These are phyloP conservation scores for Flexamia atlantica DNA, from an alignment of 2,888 invertebrate genomes.

Conservation along the genomic window DNA sequence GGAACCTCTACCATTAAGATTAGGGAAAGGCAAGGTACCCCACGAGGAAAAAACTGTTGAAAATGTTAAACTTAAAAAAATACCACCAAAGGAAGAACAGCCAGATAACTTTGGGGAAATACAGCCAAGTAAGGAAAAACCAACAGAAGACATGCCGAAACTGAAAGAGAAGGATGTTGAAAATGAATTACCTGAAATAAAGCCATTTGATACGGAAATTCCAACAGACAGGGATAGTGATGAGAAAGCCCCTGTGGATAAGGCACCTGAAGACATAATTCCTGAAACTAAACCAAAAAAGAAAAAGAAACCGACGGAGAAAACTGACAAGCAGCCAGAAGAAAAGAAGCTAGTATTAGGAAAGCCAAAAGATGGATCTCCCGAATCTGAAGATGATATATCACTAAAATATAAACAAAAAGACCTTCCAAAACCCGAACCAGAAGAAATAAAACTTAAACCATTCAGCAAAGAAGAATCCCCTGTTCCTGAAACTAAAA, in stretches of 20 bases:
- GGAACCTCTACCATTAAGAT: slow-evolving; percentile 58
- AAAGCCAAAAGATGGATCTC: slow-evolving; percentile 69
- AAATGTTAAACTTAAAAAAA: slow-evolving; percentile 77
- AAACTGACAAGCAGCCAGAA: slow-evolving; percentile 66
- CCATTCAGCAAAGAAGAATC: slow-evolving; percentile 72
- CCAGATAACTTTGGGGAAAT: slow-evolving; percentile 71
- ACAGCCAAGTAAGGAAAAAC: slow-evolving; percentile 63
- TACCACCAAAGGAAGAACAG: slow-evolving; percentile 74
- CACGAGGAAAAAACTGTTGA: slow-evolving; percentile 74
- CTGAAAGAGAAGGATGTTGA: slow-evolving; percentile 67
- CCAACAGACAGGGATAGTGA: slow-evolving; percentile 64
- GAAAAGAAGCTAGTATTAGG: slow-evolving; percentile 68
- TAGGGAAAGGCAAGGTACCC: slow-evolving; percentile 68
- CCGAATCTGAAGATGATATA: slow-evolving; percentile 72
- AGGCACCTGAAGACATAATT: slow-evolving; percentile 67
- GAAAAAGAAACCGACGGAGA: slow-evolving; percentile 69
- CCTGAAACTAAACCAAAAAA: slow-evolving; percentile 71
- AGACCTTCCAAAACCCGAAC: slow-evolving; percentile 73
- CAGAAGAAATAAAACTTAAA: slow-evolving; percentile 73
- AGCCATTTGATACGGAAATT: slow-evolving; percentile 62
- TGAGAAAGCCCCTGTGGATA: slow-evolving; percentile 64
- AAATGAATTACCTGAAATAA: slow-evolving; percentile 66
- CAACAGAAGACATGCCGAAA: slow-evolving; percentile 71
- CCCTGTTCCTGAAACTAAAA: slow-evolving; percentile 72
- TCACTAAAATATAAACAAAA: slow-evolving; percentile 74